Percentiles rank a stretch among this genome's conserved stretches.
Evolutionary conservation across 2,888 invertebrate species (phyloP).

Genomic region (Sepioteuthis lessoniana): DNA sequence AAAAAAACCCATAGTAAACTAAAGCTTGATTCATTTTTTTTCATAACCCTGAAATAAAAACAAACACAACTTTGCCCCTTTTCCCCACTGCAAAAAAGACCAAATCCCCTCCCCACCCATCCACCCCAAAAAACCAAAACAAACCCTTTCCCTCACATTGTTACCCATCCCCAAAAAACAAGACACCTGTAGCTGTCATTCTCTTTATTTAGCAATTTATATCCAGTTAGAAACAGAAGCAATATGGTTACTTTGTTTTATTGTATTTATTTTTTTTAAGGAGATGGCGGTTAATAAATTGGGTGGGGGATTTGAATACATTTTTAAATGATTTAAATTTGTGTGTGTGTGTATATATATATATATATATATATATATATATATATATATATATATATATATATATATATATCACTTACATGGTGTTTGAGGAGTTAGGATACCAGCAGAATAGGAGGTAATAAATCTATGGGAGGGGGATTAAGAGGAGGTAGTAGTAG

Average conservation of each 20-base stretch:
- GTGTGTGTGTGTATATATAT: neutral
- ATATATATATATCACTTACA: conserved; percentile 24
- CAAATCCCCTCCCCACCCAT: too few species aligned
- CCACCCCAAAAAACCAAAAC: too few species aligned
- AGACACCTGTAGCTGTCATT: neutral
- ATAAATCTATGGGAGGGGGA: neutral
- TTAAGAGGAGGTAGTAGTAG: neutral
- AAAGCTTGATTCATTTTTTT: neutral
- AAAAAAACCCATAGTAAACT: neutral
- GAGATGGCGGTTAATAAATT: neutral
- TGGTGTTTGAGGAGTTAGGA: neutral
- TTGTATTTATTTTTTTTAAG: too few species aligned
- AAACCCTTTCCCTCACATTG: too few species aligned
- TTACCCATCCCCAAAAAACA: neutral
- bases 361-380: neutral
- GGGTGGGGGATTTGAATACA: neutral
- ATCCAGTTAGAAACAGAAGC: neutral
- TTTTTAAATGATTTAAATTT: neutral
- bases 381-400: neutral
- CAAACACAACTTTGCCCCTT: too few species aligned
- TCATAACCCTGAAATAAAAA: too few species aligned
- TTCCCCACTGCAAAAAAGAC: neutral
- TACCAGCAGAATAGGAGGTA: neutral
- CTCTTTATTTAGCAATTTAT: neutral
- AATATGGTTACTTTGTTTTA: neutral